Evolutionary conservation across 2,888 invertebrate species (phyloP).

Genomic region (Drosophila paracracens): DNA sequence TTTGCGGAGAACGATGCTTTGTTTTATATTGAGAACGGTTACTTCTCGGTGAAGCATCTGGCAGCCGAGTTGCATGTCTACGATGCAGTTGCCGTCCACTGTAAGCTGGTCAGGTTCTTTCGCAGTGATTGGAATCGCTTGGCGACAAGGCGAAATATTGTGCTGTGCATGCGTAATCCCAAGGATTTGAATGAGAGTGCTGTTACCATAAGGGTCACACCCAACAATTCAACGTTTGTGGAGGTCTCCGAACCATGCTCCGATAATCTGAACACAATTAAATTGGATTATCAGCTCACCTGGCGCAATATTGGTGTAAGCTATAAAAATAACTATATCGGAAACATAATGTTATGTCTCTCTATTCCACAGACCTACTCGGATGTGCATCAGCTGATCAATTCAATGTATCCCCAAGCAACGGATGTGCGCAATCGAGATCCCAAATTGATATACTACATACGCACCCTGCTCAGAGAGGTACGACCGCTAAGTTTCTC

Average conservation of each 20-base stretch:
- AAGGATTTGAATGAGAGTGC: slow-evolving; percentile 56
- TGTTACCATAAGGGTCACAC: slow-evolving; percentile 71
- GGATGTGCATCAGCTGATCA: slow-evolving; percentile 80
- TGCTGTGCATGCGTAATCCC: slow-evolving; percentile 67
- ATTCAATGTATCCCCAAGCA: slow-evolving; percentile 71
- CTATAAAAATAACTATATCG: background rate
- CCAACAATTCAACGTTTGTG: slow-evolving; percentile 80
- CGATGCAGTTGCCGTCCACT: slow-evolving; percentile 73
- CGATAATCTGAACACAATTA: slow-evolving; percentile 60
- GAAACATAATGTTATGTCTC: background rate
- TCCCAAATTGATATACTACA: slow-evolving; percentile 67
- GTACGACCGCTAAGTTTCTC: slow-evolving; percentile 81
- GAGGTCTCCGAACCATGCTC: slow-evolving; percentile 76
- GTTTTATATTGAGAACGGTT: slow-evolving; percentile 81
- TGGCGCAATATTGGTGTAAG: slow-evolving; percentile 81
- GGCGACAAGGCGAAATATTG: slow-evolving; percentile 72
- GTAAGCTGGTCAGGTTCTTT: slow-evolving; percentile 70
- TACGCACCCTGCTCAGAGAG: slow-evolving; percentile 72
- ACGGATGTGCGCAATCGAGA: slow-evolving; percentile 70
- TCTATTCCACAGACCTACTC: slow-evolving; percentile 60
- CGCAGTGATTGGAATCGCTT: slow-evolving; percentile 81
- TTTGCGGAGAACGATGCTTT: slow-evolving; percentile 82
- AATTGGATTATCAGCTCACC: slow-evolving; percentile 70
- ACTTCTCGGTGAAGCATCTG: slow-evolving; percentile 80
- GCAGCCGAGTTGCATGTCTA: slow-evolving; percentile 80